phyloP scores from a whole-genome alignment of 2,888 invertebrate species.

The Horisme vitalbata region DNA sequence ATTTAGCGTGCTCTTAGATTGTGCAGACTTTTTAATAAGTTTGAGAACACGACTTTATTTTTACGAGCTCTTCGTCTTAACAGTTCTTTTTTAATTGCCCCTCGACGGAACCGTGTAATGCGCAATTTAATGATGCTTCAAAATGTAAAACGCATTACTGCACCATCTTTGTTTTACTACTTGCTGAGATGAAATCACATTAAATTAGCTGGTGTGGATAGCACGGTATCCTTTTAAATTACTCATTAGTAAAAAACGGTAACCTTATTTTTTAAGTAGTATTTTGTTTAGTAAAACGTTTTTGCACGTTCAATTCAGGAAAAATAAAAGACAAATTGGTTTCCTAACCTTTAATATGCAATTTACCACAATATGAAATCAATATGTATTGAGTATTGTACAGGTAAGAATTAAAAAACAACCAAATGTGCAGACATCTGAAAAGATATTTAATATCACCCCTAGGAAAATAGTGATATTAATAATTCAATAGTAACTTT shows the following conservation, averaged over 20 bases:
- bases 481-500: too few species aligned
- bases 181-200: constrained; percentile 52
- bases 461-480: too few species aligned
- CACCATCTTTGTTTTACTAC: constrained; percentile 73
- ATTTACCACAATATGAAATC: too few species aligned
- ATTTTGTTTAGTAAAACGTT: too few species aligned
- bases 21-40: constrained; percentile 76
- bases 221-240: constrained; percentile 28
- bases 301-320: neutral
- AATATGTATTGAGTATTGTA: too few species aligned
- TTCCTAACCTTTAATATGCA: too few species aligned
- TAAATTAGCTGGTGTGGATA: too few species aligned
- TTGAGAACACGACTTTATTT: constrained; percentile 74
- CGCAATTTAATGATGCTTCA: constrained; percentile 79
- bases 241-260: too few species aligned
- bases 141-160: constrained; percentile 80
- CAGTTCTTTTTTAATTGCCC: constrained; percentile 79
- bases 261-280: too few species aligned
- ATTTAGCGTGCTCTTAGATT: constrained; percentile 60
- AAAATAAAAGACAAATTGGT: neutral
- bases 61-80: constrained; percentile 72
- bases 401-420: too few species aligned
- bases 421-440: too few species aligned
- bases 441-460: too few species aligned
- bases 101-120: constrained; percentile 72